A percentile compares a stretch with the other conserved stretches of the same genome.
phyloP scores from a whole-genome alignment of 2,113 vertebrate genomes.

The Cryptotis parvus region DNA sequence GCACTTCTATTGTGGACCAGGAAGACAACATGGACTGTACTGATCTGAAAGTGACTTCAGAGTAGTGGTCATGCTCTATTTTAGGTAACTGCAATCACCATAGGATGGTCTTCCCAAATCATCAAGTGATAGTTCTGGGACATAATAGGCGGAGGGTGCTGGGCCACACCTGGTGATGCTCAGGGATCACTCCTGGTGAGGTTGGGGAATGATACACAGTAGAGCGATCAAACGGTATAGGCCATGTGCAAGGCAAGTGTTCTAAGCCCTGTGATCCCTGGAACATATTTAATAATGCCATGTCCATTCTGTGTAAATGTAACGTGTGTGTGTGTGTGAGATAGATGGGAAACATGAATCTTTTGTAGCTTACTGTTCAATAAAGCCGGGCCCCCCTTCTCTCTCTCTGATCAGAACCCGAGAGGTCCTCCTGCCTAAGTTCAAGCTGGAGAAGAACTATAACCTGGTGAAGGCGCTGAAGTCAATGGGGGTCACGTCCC shows the following conservation, averaged over 20 bases:
- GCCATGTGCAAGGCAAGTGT: neutral
- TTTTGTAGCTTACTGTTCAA: neutral
- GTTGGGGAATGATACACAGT: neutral
- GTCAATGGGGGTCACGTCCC: slow-evolving; percentile 92
- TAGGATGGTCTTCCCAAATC: neutral
- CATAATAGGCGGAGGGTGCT: no score
- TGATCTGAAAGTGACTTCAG: neutral
- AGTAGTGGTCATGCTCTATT: neutral
- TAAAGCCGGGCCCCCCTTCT: neutral
- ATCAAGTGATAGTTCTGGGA: neutral
- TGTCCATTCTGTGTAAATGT: slow-evolving; percentile 19
- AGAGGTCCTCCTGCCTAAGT: slow-evolving; percentile 94
- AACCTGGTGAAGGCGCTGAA: slow-evolving; percentile 92
- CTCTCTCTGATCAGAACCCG: slow-evolving; percentile 90
- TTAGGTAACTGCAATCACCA: neutral
- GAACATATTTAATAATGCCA: neutral
- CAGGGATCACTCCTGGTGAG: no score
- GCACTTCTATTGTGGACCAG: neutral
- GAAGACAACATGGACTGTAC: neutral
- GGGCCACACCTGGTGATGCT: no score
- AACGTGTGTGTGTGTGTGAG: neutral
- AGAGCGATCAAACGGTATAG: neutral
- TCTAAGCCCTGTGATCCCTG: neutral
- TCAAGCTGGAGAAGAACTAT: slow-evolving; percentile 96
- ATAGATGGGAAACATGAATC: neutral